These are phyloP conservation scores for Bombus polaris DNA, from an alignment of 1,140 invertebrate species.

Conservation along the genomic window DNA sequence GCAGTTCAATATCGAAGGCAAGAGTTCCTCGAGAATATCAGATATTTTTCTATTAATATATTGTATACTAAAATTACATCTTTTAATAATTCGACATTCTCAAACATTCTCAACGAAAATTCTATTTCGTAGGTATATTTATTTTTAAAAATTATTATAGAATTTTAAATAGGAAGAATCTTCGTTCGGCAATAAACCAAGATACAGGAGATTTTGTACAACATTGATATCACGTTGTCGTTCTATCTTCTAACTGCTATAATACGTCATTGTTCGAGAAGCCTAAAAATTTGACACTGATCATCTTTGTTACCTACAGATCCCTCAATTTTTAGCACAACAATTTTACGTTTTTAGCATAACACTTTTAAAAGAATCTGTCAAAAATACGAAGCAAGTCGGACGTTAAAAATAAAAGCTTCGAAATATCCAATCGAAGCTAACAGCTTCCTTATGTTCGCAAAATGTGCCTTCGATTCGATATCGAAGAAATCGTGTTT, in stretches of 20 bases:
- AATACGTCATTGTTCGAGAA: no score
- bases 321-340: background rate
- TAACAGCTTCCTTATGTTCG: background rate
- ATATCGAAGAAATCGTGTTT: background rate
- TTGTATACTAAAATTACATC: background rate
- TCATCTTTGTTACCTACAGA: no score
- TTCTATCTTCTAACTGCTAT: no score
- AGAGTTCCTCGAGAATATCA: background rate
- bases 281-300: background rate
- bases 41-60: background rate
- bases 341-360: background rate
- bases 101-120: no score
- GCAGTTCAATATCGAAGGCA: background rate
- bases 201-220: no score
- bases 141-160: no score
- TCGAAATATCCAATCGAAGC: background rate
- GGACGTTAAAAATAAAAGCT: background rate
- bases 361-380: background rate
- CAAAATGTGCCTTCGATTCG: no score
- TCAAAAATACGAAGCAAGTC: background rate
- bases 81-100: background rate
- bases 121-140: no score
- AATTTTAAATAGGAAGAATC: no score
- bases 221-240: no score
- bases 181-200: no score